Percentiles rank a stretch among this genome's conserved stretches.
phyloP scores from a whole-genome alignment of 2,113 vertebrate genomes.

The Cranoglanis bouderius region DNA sequence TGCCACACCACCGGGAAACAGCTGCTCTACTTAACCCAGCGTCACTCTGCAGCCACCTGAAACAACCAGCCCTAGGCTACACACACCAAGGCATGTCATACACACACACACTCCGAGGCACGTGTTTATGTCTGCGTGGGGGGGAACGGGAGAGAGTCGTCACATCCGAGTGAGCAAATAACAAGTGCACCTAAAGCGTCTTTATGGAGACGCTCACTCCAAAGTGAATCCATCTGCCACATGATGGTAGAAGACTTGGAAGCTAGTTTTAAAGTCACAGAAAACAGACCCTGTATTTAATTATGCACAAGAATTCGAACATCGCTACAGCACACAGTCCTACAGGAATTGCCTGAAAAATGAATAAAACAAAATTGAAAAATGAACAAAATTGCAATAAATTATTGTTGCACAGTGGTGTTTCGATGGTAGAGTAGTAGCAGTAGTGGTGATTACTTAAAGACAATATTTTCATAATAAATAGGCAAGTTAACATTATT shows the following conservation, averaged over 20 bases:
- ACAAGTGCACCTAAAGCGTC: neutral
- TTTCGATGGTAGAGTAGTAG: neutral
- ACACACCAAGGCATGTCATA: neutral
- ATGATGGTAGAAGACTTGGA: neutral
- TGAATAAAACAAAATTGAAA: no score
- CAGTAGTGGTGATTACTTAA: neutral
- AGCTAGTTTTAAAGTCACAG: neutral
- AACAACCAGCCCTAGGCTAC: constrained; percentile 41
- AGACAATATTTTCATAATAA: neutral
- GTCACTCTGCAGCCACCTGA: constrained; percentile 40
- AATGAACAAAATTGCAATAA: neutral
- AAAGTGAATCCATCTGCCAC: neutral
- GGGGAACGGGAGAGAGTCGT: neutral
- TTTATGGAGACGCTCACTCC: neutral
- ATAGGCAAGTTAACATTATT: neutral
- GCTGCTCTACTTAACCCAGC: neutral
- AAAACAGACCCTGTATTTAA: neutral
- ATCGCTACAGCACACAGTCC: neutral
- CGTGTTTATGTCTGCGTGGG: neutral
- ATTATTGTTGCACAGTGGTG: neutral
- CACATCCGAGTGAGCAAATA: neutral
- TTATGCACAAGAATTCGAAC: neutral
- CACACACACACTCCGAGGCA: constrained; percentile 15
- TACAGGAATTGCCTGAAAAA: neutral
- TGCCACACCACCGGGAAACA: constrained; percentile 27